These are phyloP conservation scores for Dryas iulia DNA, from an alignment of 1,140 invertebrate species.

Conservation along the genomic window DNA sequence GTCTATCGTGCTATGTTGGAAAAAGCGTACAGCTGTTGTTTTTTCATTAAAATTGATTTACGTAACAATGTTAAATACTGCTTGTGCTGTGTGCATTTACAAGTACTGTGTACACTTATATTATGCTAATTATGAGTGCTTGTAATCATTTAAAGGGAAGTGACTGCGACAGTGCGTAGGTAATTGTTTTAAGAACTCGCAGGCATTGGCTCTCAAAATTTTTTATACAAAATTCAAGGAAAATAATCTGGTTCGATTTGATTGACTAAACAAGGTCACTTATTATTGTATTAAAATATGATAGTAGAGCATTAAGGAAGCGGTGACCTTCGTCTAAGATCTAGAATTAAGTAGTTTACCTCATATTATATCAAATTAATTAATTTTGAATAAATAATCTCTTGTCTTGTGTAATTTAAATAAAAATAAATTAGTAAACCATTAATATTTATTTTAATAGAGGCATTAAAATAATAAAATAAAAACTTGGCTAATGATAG, in stretches of 20 bases:
- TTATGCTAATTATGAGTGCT: too few species aligned
- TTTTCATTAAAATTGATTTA: too few species aligned
- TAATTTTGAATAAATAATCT: constrained; percentile 1
- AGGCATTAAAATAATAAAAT: background rate
- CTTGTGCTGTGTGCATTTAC: too few species aligned
- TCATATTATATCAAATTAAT: background rate
- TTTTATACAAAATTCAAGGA: background rate
- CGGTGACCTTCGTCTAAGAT: background rate
- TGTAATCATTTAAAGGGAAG: too few species aligned
- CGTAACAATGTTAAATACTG: too few species aligned
- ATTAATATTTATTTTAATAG: background rate
- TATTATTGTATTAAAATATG: background rate
- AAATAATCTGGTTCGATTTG: background rate
- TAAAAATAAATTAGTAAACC: background rate
- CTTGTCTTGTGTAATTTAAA: background rate
- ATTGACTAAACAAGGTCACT: background rate
- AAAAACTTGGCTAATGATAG: background rate
- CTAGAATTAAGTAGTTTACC: constrained; percentile 1
- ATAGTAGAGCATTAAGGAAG: background rate
- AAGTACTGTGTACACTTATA: too few species aligned
- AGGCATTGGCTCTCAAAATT: background rate
- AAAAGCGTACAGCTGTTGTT: too few species aligned
- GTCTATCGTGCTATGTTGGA: too few species aligned
- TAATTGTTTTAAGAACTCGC: background rate
- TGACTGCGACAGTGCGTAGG: too few species aligned